A percentile compares a stretch with the other conserved stretches of the same genome.
Evolutionary conservation across 2,113 vertebrate genomes (phyloP).

Genomic region (Antechinus stuartii): DNA sequence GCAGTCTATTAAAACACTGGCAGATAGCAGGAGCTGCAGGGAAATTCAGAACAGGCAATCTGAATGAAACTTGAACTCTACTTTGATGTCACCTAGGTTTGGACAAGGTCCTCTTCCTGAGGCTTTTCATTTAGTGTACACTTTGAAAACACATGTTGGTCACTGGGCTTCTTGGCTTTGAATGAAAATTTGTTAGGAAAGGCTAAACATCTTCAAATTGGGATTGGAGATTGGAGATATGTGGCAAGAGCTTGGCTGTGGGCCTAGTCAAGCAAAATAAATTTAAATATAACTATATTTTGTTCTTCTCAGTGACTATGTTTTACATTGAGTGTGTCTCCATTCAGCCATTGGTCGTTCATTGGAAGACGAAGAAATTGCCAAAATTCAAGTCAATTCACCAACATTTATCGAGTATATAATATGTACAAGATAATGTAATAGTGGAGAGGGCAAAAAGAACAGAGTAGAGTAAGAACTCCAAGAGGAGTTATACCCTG

Average conservation of each 20-base stretch:
- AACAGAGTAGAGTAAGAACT: background rate
- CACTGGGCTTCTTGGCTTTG: slow-evolving; percentile 41
- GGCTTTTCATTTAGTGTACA: slow-evolving; percentile 14
- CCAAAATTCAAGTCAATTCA: background rate
- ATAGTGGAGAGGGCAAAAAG: background rate
- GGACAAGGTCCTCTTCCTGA: slow-evolving; percentile 56
- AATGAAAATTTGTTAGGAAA: background rate
- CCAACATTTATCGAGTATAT: background rate
- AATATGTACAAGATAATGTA: background rate
- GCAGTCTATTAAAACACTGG: slow-evolving; percentile 74
- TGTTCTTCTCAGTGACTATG: background rate
- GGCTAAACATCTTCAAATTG: background rate
- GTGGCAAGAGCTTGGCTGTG: background rate
- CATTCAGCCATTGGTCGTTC: background rate
- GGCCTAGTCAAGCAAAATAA: background rate
- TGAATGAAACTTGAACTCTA: slow-evolving; percentile 74
- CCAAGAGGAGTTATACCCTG: background rate
- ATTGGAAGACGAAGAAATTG: background rate
- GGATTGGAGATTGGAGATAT: background rate
- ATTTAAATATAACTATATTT: background rate
- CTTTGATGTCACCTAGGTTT: slow-evolving; percentile 73
- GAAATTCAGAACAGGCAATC: slow-evolving; percentile 63
- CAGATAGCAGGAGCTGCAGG: slow-evolving; percentile 60
- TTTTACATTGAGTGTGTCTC: background rate
- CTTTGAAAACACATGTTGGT: slow-evolving; percentile 62